Conservation (phyloP, 2,888 invertebrate species). For the Palloptera scutellata region DNA sequence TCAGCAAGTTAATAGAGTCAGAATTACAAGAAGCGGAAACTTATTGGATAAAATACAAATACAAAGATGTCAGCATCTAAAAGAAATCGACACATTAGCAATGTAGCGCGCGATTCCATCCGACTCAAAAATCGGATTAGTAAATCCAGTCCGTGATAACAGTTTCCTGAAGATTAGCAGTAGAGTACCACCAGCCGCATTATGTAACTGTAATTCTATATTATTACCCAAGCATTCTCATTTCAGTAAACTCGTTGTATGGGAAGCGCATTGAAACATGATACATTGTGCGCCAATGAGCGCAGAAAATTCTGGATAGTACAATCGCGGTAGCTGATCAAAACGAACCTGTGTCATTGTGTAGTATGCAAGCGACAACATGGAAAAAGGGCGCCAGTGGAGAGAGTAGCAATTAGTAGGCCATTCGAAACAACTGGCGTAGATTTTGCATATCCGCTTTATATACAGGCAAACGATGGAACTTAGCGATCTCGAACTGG, state of each 20-base stretch:
- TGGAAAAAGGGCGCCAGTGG: slow-evolving; percentile 30
- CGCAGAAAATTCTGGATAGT: slow-evolving; percentile 34
- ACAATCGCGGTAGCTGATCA: slow-evolving; percentile 33
- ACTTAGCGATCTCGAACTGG: slow-evolving; percentile 28
- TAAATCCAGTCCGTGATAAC: slow-evolving; percentile 31
- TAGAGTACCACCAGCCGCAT: slow-evolving; percentile 20
- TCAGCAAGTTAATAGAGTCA: slow-evolving; percentile 12
- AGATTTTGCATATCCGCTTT: slow-evolving; percentile 32
- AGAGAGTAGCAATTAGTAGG: slow-evolving; percentile 29
- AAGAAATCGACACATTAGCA: slow-evolving; percentile 27
- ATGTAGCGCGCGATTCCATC: slow-evolving; percentile 23
- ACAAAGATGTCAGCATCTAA: slow-evolving; percentile 25
- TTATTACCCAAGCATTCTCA: slow-evolving; percentile 33
- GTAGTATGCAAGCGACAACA: slow-evolving; percentile 32
- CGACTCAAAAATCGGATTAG: slow-evolving; percentile 28
- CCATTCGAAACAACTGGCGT: slow-evolving; percentile 36
- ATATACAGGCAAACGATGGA: slow-evolving; percentile 8
- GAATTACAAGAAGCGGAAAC: slow-evolving; percentile 32
- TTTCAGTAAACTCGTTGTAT: slow-evolving; percentile 28
- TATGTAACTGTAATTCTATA: slow-evolving; percentile 27
- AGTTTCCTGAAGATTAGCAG: slow-evolving; percentile 14
- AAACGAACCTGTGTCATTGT: slow-evolving; percentile 27
- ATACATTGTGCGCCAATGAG: slow-evolving; percentile 32
- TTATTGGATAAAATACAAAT: slow-evolving; percentile 30
- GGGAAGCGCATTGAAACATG: slow-evolving; percentile 31